phyloP scores from a whole-genome alignment of 2,113 vertebrate genomes.

The Ceyx margarethae region DNA sequence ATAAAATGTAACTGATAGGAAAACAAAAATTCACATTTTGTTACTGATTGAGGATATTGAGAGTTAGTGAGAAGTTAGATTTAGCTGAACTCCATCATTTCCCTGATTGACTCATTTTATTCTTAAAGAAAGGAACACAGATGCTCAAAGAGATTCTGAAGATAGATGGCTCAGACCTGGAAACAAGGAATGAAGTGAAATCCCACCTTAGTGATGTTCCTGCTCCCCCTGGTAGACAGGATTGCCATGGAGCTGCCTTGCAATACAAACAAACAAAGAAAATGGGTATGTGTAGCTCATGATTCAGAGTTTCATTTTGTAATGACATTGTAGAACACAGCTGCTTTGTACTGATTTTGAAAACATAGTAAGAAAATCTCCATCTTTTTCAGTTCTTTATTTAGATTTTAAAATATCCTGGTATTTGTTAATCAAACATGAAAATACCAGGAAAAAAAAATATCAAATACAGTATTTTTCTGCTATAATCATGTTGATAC shows the following conservation, averaged over 20 bases:
- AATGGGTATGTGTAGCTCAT: slow-evolving; percentile 76
- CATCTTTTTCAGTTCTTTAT: not conserved
- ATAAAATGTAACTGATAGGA: not conserved
- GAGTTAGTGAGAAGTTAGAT: not conserved
- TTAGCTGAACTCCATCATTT: not conserved
- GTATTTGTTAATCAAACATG: not conserved
- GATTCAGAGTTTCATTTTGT: not conserved
- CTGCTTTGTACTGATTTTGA: not conserved
- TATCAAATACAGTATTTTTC: not conserved
- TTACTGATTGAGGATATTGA: not conserved
- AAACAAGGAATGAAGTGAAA: slow-evolving; percentile 69
- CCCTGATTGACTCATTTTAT: not conserved
- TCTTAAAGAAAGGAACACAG: slow-evolving; percentile 90
- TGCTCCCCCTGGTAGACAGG: slow-evolving; percentile 54
- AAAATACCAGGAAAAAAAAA: not conserved
- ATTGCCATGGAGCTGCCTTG: slow-evolving; percentile 68
- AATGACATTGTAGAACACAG: not conserved
- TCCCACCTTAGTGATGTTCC: slow-evolving; percentile 42
- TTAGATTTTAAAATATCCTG: not conserved
- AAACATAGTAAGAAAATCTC: not conserved
- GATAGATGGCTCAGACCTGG: slow-evolving; percentile 83
- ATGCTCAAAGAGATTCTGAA: slow-evolving; percentile 98
- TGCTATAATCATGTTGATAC: not conserved
- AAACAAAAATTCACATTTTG: not conserved
- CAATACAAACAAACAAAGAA: slow-evolving; percentile 84